Evolutionary conservation across 2,888 invertebrate genomes (phyloP).

Genomic region (Drosophila melanosoma): DNA sequence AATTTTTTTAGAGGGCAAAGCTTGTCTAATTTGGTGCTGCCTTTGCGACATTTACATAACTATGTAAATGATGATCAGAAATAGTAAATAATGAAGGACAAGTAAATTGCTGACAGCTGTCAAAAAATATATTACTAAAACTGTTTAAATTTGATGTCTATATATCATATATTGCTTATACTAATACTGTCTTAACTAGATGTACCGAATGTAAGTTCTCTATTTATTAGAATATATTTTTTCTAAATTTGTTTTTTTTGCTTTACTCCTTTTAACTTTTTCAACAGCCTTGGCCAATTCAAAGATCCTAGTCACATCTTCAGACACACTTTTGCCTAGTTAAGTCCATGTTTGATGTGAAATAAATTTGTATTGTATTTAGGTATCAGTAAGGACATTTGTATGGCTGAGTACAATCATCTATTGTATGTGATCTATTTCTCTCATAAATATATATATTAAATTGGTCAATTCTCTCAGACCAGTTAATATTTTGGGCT

Average conservation of each 20-base stretch:
- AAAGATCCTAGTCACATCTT: neutral
- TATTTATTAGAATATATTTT: neutral
- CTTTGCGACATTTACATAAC: neutral
- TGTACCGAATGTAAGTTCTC: neutral
- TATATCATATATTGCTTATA: neutral
- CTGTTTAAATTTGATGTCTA: neutral
- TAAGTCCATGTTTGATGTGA: neutral
- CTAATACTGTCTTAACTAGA: neutral
- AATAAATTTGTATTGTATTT: neutral
- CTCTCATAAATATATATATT: slow-evolving; percentile 75
- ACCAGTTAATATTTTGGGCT: slow-evolving; percentile 30
- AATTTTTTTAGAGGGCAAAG: neutral
- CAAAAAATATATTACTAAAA: neutral
- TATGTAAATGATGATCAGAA: neutral
- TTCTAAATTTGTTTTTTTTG: neutral
- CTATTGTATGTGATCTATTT: slow-evolving; percentile 64
- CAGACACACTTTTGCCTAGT: neutral
- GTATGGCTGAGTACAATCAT: slow-evolving; percentile 10
- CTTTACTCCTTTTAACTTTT: neutral
- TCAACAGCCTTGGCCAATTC: neutral
- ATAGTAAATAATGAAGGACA: neutral
- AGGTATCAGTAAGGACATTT: neutral
- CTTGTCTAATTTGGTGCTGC: neutral
- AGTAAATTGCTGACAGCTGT: neutral
- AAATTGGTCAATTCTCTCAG: slow-evolving; percentile 53